These are phyloP conservation scores for Chionis minor DNA, from an alignment of 2,113 vertebrate species.

Conservation along the genomic window DNA sequence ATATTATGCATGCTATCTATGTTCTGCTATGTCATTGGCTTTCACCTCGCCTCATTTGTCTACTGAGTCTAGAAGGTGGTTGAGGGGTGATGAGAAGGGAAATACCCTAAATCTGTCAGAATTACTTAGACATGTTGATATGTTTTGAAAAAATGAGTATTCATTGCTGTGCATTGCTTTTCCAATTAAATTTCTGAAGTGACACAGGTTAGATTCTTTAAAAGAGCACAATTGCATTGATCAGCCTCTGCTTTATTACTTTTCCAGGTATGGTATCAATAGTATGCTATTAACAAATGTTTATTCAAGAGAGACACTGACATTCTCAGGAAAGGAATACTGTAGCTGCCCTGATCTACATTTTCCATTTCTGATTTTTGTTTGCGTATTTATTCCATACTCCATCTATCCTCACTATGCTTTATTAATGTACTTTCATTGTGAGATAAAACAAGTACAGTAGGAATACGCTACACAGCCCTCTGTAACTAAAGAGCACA, in stretches of 20 bases:
- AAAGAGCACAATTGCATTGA: background rate
- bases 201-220: background rate
- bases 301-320: slow-evolving; percentile 15
- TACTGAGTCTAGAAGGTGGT: slow-evolving; percentile 27
- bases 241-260: background rate
- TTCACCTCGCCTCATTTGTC: slow-evolving; percentile 46
- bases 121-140: slow-evolving; percentile 44
- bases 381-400: background rate
- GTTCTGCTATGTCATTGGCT: slow-evolving; percentile 40
- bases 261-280: background rate
- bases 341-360: background rate
- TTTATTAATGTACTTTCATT: slow-evolving; percentile 21
- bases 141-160: slow-evolving; percentile 35
- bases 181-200: slow-evolving; percentile 15
- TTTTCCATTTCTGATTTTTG: slow-evolving; percentile 1
- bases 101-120: slow-evolving; percentile 65
- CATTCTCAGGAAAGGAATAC: background rate
- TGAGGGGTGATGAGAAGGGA: slow-evolving; percentile 44
- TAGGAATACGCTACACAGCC: background rate
- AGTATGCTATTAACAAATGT: background rate
- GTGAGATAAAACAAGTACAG: background rate
- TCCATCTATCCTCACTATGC: background rate
- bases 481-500: background rate
- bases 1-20: slow-evolving; percentile 50
- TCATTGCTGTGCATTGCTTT: background rate